Base-by-base conservation (phyloP, 2,797 vertebrate genomes). In the Muraenolepis orangiensis region DNA sequence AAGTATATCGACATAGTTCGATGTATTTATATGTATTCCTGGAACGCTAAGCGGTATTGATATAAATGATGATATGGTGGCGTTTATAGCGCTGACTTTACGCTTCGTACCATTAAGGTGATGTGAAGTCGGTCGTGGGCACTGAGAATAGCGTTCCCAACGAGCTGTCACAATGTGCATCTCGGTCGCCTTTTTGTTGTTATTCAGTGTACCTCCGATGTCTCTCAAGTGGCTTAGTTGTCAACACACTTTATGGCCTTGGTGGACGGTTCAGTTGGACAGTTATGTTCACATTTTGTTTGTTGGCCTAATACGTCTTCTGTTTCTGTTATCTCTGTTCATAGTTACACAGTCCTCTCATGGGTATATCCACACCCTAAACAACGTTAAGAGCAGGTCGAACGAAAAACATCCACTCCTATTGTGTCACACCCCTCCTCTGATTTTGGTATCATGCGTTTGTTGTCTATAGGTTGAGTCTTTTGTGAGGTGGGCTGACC, bases 401-500 rank as follows among this genome's bases (percentile, higher is more conserved):
- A n/a, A 57, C 18, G 46, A 57, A 57, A 57, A 46, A 6, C 46
- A n/a, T n/a, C 7, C 6, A n/a, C 46, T 57, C 46, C 57, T 23
- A 61, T 61, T 61, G 23, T 26, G 12, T 61, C 57, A 23, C 57
- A 61, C 57, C 28, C 66, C 66, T 18, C 29, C 29, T 18, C 26
- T 31, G 4, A 31, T 29, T 6, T 67, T 67, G 14, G 51, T 26
- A 14, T 11, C 30, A n/a, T 36, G 4, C 30, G 29, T 23, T 70
- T 72, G 51, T 26, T 74, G 11, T 66, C 75, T 69, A n/a, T 78
- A 96, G 94, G 93, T 95, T 93, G 85, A 87, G 86, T 91, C 84
- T 87, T 64, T 87, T 92, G 91, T 83, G 88, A 93, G 92, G 94
- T 80, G 92, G 32, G 92, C 93, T 81, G 88, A 93, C 93, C 91